Percentiles rank a stretch among this genome's conserved stretches.
Conservation (phyloP, 2,797 vertebrate genomes). For the Channallabes apus region DNA sequence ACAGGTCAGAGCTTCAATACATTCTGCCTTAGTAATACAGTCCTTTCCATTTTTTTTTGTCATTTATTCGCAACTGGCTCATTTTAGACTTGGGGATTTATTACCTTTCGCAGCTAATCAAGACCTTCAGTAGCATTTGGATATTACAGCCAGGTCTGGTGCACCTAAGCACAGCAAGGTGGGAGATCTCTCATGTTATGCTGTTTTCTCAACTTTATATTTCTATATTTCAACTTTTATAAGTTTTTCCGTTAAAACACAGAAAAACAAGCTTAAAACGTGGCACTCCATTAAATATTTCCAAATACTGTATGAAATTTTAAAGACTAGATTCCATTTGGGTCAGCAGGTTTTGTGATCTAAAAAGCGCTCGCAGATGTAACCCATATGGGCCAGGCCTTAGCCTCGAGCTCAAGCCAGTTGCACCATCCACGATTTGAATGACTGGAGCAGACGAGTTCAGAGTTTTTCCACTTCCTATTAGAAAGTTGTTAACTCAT, state of each 20-base stretch:
- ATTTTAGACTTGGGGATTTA: constrained; percentile 11
- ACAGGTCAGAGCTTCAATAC: constrained; percentile 44
- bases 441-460: constrained; percentile 21
- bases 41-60: constrained; percentile 31
- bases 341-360: constrained; percentile 42
- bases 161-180: constrained; percentile 5
- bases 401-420: constrained; percentile 12
- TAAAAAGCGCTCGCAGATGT: constrained; percentile 51
- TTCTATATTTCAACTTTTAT: not conserved
- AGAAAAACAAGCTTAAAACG: not conserved
- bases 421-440: constrained; percentile 27
- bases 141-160: not conserved
- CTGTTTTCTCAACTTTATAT: not conserved
- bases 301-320: constrained; percentile 31
- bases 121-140: constrained; percentile 5
- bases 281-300: constrained; percentile 12
- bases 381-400: constrained; percentile 39
- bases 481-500: constrained; percentile 36
- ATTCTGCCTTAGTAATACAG: constrained; percentile 37
- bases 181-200: not conserved
- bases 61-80: constrained; percentile 36
- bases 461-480: constrained; percentile 35
- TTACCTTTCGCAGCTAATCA: constrained; percentile 18
- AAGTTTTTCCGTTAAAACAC: not conserved
- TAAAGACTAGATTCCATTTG: constrained; percentile 30